These are phyloP conservation scores for Bombus affinis DNA, from an alignment of 1,140 invertebrate species.

Conservation along the genomic window DNA sequence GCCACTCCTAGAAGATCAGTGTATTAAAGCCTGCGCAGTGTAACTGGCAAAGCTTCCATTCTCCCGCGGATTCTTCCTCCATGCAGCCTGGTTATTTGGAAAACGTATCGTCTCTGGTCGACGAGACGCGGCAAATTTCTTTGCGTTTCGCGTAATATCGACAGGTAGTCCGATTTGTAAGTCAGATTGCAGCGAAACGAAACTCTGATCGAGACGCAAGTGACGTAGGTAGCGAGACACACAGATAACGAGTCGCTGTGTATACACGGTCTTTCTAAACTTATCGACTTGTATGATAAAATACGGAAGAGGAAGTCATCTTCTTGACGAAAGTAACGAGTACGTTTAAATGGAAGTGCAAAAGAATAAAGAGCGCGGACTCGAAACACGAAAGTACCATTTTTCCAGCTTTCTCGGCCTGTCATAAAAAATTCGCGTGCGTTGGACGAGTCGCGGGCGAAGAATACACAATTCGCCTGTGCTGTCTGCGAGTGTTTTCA, in stretches of 20 bases:
- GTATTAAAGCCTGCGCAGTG: neutral
- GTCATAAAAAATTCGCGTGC: constrained; percentile 6
- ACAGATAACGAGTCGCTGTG: neutral
- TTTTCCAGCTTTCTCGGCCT: neutral
- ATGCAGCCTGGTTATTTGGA: neutral
- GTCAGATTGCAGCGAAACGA: neutral
- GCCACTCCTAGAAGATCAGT: too few species aligned
- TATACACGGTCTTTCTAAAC: neutral
- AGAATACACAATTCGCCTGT: neutral
- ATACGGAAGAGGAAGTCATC: neutral
- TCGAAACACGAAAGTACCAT: neutral
- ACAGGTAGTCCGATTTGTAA: neutral
- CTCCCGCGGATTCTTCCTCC: neutral
- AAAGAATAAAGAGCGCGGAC: neutral
- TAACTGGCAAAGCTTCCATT: neutral
- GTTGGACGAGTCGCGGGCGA: neutral
- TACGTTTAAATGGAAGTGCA: neutral
- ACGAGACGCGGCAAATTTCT: neutral
- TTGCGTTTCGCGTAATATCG: neutral
- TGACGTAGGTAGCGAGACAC: neutral
- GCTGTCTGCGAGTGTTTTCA: neutral
- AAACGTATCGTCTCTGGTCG: neutral
- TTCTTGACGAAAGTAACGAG: neutral
- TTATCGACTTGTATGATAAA: too few species aligned
- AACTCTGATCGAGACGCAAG: neutral